A percentile compares a stretch with the other conserved stretches of the same genome.
These are phyloP conservation scores for Bergia puertoricense DNA, from an alignment of 92 coral and sea anemone genomes.

Conservation along the genomic window DNA sequence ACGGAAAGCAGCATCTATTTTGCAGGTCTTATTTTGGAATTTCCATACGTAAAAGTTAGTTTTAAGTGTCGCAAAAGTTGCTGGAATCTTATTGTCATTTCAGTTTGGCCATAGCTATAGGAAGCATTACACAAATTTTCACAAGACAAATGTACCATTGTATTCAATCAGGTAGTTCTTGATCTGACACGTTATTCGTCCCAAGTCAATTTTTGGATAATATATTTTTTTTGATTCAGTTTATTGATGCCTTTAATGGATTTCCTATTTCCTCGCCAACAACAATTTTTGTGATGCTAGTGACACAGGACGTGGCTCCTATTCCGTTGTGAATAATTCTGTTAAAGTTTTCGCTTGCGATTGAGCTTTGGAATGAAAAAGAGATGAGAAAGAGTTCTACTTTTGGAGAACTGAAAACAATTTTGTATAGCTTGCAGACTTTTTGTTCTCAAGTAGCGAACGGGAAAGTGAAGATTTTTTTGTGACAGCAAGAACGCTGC, in stretches of 20 bases:
- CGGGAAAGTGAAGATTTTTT: conserved; percentile 46
- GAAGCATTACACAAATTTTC: neutral
- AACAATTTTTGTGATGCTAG: too few species aligned
- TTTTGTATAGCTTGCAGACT: neutral
- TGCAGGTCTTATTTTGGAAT: conserved; percentile 26
- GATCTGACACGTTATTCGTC: neutral
- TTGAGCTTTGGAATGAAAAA: neutral
- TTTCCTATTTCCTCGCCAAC: too few species aligned
- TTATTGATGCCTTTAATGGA: conserved; percentile 14
- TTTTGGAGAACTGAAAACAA: too few species aligned
- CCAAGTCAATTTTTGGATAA: conserved; percentile 27
- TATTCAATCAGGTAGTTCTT: neutral
- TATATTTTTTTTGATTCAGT: conserved; percentile 34
- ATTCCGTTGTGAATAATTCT: neutral
- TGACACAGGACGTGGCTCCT: too few species aligned
- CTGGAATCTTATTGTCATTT: neutral
- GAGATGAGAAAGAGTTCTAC: neutral
- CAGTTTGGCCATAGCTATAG: neutral
- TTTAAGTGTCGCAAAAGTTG: neutral
- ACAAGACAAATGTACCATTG: too few species aligned
- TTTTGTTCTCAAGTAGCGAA: conserved; percentile 26
- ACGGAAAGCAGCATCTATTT: conserved; percentile 26
- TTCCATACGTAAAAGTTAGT: neutral
- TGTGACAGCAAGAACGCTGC: conserved; percentile 50
- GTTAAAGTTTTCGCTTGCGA: too few species aligned